Conservation (phyloP, 1,140 invertebrate species). For the Ceratosolen solmsi region DNA sequence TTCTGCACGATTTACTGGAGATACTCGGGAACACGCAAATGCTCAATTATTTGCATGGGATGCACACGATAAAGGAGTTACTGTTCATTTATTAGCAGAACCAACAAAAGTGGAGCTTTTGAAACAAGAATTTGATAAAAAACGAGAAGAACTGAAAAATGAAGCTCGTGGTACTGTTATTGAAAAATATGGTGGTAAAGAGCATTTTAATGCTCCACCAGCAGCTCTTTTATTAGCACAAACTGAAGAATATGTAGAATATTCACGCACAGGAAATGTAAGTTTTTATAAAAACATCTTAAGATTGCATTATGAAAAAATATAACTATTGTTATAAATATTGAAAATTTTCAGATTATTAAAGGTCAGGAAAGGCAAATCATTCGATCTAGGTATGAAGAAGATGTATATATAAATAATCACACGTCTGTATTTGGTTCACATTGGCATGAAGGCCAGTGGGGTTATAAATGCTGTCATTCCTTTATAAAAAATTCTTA, state of each 20-base stretch:
- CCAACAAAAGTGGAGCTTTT: conserved; percentile 97
- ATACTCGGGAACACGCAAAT: conserved; percentile 91
- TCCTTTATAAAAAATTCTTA: conserved; percentile 94
- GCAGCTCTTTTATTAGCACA: conserved; percentile 92
- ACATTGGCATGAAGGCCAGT: conserved; percentile 91
- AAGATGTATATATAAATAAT: conserved; percentile 94
- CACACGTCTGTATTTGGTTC: conserved; percentile 97
- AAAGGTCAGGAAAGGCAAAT: conserved; percentile 90
- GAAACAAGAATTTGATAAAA: conserved; percentile 91
- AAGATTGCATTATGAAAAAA: background rate
- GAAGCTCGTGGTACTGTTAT: conserved; percentile 82
- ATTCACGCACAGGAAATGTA: conserved; percentile 93
- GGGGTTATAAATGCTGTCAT: conserved; percentile 98
- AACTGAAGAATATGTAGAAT: conserved; percentile 96
- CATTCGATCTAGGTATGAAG: conserved; percentile 93
- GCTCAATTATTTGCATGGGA: conserved; percentile 99
- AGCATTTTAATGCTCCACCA: conserved; percentile 91
- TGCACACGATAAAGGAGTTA: conserved; percentile 92
- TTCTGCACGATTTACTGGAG: conserved; percentile 94
- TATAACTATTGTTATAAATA: background rate
- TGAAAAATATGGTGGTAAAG: conserved; percentile 92
- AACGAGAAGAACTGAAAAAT: conserved; percentile 90
- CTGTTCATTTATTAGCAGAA: conserved; percentile 97
- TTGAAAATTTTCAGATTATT: conserved; percentile 71
- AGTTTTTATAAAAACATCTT: conserved; percentile 7